Percentiles rank a stretch among this genome's conserved stretches.
Evolutionary conservation across 2,888 invertebrate species (phyloP).

Genomic region (Yponomeuta plumbellus): DNA sequence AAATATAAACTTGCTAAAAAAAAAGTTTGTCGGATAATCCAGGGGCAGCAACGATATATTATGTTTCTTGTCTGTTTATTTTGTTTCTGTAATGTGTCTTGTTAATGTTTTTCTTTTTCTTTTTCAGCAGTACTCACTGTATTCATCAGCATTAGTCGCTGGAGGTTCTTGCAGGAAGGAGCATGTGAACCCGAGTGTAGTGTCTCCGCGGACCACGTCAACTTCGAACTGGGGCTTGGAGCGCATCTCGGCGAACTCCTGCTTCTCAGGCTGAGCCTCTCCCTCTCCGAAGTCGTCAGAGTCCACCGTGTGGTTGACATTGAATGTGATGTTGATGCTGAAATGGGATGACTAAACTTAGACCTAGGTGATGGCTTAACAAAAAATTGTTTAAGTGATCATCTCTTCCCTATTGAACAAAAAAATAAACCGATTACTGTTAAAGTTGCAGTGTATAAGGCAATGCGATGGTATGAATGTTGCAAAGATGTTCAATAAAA

Average conservation of each 20-base stretch:
- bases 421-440: too few relatives aligned
- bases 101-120: too few relatives aligned
- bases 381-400: too few relatives aligned
- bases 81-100: too few relatives aligned
- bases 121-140: constrained; percentile 75
- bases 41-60: too few relatives aligned
- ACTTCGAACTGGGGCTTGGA: constrained; percentile 95
- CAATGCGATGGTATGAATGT: constrained; percentile 18
- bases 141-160: constrained; percentile 81
- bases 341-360: background rate
- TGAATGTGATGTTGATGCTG: constrained; percentile 88
- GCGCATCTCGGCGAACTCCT: constrained; percentile 88
- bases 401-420: too few relatives aligned
- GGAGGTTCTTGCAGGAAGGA: constrained; percentile 83
- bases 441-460: too few relatives aligned
- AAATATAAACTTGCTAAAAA: too few relatives aligned
- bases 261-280: constrained; percentile 79
- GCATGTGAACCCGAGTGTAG: constrained; percentile 90
- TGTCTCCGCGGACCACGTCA: constrained; percentile 86
- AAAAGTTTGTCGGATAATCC: too few relatives aligned
- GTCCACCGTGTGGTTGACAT: constrained; percentile 97
- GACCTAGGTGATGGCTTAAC: too few relatives aligned
- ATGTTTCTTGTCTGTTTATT: too few relatives aligned
- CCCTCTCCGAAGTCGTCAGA: constrained; percentile 84
- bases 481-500: constrained; percentile 28